Conservation (phyloP, 2,888 invertebrate genomes). For the Galerucella pusilla region DNA sequence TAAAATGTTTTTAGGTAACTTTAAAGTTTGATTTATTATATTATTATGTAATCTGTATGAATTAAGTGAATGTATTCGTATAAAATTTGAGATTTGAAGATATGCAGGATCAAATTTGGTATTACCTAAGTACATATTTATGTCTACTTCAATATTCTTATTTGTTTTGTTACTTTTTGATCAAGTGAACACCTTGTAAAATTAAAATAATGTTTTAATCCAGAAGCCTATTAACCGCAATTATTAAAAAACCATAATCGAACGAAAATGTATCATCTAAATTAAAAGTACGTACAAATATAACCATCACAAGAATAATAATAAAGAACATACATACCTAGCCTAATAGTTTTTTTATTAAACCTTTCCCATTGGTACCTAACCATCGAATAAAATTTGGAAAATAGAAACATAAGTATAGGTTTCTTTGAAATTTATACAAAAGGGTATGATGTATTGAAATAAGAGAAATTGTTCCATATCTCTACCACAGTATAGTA, state of each 20-base stretch:
- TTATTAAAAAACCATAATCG: conserved; percentile 21
- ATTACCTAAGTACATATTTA: background rate
- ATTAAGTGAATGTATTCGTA: no score
- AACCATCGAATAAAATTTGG: background rate
- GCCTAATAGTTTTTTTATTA: background rate
- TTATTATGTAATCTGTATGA: no score
- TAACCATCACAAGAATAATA: conserved; percentile 29
- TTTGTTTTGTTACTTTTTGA: background rate
- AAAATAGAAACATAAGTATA: no score
- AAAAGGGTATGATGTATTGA: no score
- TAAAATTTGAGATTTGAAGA: background rate
- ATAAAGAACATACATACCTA: conserved; percentile 23
- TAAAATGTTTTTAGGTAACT: background rate
- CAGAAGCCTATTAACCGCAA: conserved; percentile 24
- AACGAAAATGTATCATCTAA: conserved; percentile 25
- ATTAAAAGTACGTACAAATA: conserved; percentile 27
- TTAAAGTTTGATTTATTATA: no score
- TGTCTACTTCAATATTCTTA: background rate
- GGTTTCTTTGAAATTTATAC: no score
- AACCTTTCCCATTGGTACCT: background rate
- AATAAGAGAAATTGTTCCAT: no score
- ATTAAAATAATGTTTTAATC: conserved; percentile 23
- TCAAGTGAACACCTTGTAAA: conserved; percentile 4
- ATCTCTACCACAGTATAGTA: no score
- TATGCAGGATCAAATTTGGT: background rate